Conservation (phyloP, 2,113 vertebrate genomes). For the Xerus inauris region DNA sequence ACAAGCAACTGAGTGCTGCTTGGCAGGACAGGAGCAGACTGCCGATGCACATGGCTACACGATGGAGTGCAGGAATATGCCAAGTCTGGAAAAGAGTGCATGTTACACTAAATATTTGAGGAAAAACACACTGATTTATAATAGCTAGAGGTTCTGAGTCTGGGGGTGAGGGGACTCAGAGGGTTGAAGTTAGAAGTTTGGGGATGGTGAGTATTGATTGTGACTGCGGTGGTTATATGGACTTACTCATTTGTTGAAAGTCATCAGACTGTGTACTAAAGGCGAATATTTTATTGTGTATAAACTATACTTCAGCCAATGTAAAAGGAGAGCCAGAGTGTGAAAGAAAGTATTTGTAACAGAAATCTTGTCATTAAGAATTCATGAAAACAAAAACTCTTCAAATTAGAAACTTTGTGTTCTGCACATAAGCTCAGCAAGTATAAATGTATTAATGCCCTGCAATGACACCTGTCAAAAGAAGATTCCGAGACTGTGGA, state of each 20-base stretch:
- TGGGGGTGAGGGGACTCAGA: background rate
- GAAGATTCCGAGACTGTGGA: background rate
- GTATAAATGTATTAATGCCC: background rate
- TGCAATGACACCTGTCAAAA: background rate
- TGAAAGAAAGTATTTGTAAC: background rate
- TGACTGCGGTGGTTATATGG: background rate
- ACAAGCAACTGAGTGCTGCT: fast-evolving
- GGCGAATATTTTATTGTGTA: background rate
- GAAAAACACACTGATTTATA: background rate
- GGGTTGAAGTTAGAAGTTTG: fast-evolving
- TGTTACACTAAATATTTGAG: fast-evolving
- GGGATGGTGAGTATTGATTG: too few species aligned
- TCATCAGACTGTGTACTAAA: background rate
- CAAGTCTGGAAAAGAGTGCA: background rate
- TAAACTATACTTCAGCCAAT: background rate
- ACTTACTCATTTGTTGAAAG: background rate
- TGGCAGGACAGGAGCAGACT: fast-evolving
- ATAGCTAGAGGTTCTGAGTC: background rate
- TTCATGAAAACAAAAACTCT: background rate
- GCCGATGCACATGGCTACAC: fast-evolving
- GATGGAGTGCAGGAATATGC: fast-evolving
- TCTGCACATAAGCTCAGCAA: background rate
- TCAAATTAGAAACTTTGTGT: background rate
- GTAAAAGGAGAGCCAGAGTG: background rate
- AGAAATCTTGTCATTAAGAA: background rate